Percentiles rank a stretch among this genome's conserved stretches.
Conservation (phyloP, 2,888 invertebrate species). For the Spodoptera picta region DNA sequence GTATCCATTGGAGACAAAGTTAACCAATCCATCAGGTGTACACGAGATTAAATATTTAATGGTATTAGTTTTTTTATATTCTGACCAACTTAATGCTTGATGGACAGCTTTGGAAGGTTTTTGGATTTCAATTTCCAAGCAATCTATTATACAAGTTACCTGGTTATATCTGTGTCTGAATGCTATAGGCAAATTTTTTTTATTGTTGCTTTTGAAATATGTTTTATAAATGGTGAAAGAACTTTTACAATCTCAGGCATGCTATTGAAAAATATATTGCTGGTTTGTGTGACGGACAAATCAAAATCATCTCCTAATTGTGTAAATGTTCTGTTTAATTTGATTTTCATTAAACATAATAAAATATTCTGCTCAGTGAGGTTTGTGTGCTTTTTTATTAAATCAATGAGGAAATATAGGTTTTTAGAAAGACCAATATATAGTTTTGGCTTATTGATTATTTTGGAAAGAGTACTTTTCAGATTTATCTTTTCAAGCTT, state of each 20-base stretch:
- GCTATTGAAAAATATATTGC: background rate
- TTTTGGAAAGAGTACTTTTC: background rate
- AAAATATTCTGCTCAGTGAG: background rate
- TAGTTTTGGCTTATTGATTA: background rate
- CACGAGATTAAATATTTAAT: too few species aligned
- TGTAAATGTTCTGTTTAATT: background rate
- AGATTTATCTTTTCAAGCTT: background rate
- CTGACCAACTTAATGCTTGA: background rate
- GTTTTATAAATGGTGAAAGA: too few species aligned
- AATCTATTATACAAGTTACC: background rate
- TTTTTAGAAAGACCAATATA: background rate
- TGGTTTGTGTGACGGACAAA: background rate
- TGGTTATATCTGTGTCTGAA: background rate
- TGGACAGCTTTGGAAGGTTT: background rate
- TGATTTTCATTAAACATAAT: background rate
- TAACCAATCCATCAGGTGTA: background rate
- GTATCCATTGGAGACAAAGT: background rate
- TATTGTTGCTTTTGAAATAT: too few species aligned
- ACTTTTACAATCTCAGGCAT: background rate
- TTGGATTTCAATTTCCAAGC: background rate
- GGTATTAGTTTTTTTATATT: background rate
- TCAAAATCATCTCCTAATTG: background rate
- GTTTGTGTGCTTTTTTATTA: background rate
- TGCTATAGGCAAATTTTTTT: too few species aligned
- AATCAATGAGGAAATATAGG: background rate